A percentile compares a stretch with the other conserved stretches of the same genome.
Evolutionary conservation across 2,888 invertebrate species (phyloP).

Genomic region (Vandiemenella viatica): DNA sequence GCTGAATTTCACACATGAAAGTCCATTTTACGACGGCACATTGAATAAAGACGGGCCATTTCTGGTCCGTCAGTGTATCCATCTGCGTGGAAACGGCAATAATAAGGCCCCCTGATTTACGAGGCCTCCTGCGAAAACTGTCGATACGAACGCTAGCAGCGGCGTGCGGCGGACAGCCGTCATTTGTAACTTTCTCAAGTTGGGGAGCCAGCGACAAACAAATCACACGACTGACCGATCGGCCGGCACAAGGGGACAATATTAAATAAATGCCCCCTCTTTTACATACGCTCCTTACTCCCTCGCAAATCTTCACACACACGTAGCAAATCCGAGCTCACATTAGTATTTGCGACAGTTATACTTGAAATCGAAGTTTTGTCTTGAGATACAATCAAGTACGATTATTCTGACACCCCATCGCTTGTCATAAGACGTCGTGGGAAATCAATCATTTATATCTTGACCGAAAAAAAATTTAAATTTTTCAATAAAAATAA

Average conservation of each 20-base stretch:
- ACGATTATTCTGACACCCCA: no score
- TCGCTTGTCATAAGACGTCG: no score
- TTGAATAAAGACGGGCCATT: constrained; percentile 22
- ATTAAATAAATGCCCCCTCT: constrained; percentile 17
- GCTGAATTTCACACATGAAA: constrained; percentile 23
- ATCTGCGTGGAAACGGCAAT: constrained; percentile 23
- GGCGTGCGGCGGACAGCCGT: constrained; percentile 17
- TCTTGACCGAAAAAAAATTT: no score
- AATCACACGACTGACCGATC: constrained; percentile 17
- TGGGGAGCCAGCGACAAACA: constrained; percentile 18
- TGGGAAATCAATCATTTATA: no score
- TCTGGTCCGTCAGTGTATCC: constrained; percentile 21
- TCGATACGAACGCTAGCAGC: constrained; percentile 18
- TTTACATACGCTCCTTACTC: constrained; percentile 16
- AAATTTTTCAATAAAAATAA: no score
- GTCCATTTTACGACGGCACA: constrained; percentile 24
- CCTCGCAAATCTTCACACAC: no score
- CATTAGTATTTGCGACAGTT: no score
- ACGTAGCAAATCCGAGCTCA: no score
- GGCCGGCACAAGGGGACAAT: constrained; percentile 12
- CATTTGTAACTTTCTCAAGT: constrained; percentile 20
- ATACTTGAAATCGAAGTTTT: no score
- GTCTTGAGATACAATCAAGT: no score
- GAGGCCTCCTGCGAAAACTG: constrained; percentile 17
- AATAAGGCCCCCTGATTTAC: constrained; percentile 24